These are phyloP conservation scores for Potorous gilbertii DNA, from an alignment of 2,797 vertebrate genomes.

Conservation along the genomic window DNA sequence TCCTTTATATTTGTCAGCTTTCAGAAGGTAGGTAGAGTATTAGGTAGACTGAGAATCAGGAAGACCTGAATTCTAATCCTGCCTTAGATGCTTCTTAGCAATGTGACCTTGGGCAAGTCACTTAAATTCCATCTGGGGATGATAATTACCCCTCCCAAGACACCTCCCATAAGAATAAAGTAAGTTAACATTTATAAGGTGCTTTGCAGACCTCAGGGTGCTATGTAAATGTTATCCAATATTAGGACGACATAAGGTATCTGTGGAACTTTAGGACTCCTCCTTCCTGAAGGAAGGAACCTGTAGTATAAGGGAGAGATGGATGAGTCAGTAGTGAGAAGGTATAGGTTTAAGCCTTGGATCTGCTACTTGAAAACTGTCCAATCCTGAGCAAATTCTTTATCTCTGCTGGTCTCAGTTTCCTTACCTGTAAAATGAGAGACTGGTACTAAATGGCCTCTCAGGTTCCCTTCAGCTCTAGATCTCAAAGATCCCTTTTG, in stretches of 20 bases:
- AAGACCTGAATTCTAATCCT: not conserved
- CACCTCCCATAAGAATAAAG: not conserved
- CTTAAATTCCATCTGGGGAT: not conserved
- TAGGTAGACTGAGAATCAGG: not conserved
- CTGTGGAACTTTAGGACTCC: not conserved
- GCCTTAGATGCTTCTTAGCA: not conserved
- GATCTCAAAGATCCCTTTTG: not conserved
- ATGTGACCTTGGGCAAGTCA: not conserved
- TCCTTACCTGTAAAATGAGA: not conserved
- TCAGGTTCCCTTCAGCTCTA: not conserved
- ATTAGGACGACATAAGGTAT: not conserved
- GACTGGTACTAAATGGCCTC: not conserved
- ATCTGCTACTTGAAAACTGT: not conserved
- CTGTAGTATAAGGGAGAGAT: not conserved
- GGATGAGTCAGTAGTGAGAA: not conserved
- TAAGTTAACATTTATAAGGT: not conserved
- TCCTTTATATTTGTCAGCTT: not conserved
- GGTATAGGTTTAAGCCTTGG: not conserved
- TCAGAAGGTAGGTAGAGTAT: not conserved
- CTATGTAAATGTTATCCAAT: not conserved
- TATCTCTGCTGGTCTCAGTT: not conserved
- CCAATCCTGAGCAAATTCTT: not conserved
- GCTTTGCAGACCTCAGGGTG: not conserved
- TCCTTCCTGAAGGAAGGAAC: not conserved
- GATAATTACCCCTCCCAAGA: not conserved